These are phyloP conservation scores for Tachyglossus aculeatus DNA, from an alignment of 2,797 vertebrate species.

Conservation along the genomic window DNA sequence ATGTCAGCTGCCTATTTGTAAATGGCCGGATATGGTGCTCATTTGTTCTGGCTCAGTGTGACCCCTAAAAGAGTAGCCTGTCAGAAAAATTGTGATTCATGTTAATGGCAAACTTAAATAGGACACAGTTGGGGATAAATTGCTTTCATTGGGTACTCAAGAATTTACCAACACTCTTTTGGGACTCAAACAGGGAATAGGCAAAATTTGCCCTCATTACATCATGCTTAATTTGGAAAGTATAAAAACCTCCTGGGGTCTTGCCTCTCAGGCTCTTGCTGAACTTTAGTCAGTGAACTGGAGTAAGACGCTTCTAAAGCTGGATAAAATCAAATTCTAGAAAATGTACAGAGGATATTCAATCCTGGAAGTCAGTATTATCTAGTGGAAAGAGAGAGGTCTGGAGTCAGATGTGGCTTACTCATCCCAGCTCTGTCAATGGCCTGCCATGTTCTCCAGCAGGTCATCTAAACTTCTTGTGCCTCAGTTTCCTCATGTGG, in stretches of 20 bases:
- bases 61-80: not conserved
- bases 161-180: not conserved
- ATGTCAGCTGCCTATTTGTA: not conserved
- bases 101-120: not conserved
- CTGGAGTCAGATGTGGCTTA: not conserved
- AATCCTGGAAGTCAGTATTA: too few species aligned
- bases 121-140: not conserved
- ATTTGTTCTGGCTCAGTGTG: not conserved
- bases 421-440: not conserved
- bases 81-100: not conserved
- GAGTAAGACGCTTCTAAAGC: too few species aligned
- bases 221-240: too few species aligned
- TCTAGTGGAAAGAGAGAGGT: too few species aligned
- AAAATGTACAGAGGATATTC: too few species aligned
- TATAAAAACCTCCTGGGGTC: too few species aligned
- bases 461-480: too few species aligned
- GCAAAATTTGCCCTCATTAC: rapidly evolving
- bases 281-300: too few species aligned
- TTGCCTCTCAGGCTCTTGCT: too few species aligned
- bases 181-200: not conserved
- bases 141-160: not conserved
- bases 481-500: too few species aligned
- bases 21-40: not conserved
- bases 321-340: too few species aligned
- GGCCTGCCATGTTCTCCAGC: too few species aligned